A percentile compares a stretch with the other conserved stretches of the same genome.
phyloP scores from a whole-genome alignment of 2,797 vertebrate genomes.

The Dipus sagitta region DNA sequence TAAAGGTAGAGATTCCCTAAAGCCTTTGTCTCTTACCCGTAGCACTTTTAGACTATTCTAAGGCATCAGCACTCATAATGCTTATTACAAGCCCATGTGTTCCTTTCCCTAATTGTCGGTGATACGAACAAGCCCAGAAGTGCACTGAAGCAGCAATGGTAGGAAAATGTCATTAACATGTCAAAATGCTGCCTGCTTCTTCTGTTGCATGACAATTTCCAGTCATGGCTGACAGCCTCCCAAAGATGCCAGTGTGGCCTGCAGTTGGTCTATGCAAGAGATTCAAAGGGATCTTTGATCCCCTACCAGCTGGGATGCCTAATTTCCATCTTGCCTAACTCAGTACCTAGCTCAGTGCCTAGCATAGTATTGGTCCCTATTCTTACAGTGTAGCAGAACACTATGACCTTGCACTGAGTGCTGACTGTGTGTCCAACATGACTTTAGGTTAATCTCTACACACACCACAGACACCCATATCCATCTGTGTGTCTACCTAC shows the following conservation, averaged over 20 bases:
- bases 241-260: background rate
- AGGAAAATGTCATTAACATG: constrained; percentile 54
- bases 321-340: background rate
- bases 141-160: background rate
- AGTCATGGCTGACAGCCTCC: background rate
- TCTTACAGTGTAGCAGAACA: background rate
- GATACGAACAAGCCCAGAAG: constrained; percentile 59
- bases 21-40: background rate
- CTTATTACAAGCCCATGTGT: constrained; percentile 33
- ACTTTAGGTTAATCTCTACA: too few relatives aligned
- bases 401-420: background rate
- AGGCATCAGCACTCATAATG: background rate
- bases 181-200: background rate
- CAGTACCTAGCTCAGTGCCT: background rate
- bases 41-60: background rate
- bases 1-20: background rate
- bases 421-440: background rate
- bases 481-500: background rate
- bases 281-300: constrained; percentile 15
- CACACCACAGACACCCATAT: too few relatives aligned
- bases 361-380: background rate
- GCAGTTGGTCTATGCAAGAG: background rate
- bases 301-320: background rate
- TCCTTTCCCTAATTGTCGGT: constrained; percentile 72
- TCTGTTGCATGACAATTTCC: background rate